Base-by-base conservation (phyloP, 2,113 vertebrate species). In the Coreoperca whiteheadi region DNA sequence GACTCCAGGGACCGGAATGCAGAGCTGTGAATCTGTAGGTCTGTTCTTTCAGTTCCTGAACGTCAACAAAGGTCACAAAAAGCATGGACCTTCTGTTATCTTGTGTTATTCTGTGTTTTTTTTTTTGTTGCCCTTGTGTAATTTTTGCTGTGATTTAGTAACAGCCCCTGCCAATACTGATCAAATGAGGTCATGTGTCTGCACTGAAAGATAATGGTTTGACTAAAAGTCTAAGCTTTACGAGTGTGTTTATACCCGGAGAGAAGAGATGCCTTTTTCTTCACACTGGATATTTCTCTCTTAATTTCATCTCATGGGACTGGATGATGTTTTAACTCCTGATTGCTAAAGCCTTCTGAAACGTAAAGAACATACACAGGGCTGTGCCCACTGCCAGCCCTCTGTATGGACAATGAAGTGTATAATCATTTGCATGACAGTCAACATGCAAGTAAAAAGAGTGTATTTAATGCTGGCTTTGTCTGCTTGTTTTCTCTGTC, bases 371-470 rank as follows among this genome's bases (percentile, higher is more conserved):
- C 94, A 96, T 96, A 90, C 95, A 96, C 87, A 93, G 84, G 90
- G 82, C 81, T 61, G 87, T 2, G 89, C 86, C 32, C 12, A 14
- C 59, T 71, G 65, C 88, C 83, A 41, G 82, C 88, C 85, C 67
- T 89, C 67, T 96, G 95, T 89, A 96, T 96, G 95, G 78, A 75
- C 60, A 10, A 61, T 77, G 32, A 88, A 54, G 86, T 84, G 92
- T 95, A 84, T 71, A 15, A 72, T 51, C 48, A 86, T 91, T 95
- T 96, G 96, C 95, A 96, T 96, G 95, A 90, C 72, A 82, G 57
- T 65, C 94, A 96, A 96, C 98, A 99, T 99, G 97, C 94, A 96
- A 96, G 87, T 82, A 76, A 92, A 74, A 93, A 92, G 97, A 96
- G 95, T 95, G 94, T 87, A 78, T 90, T 83, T 92, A 90, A 93